Base-by-base conservation (phyloP, 2,888 invertebrate genomes). In the Glaucopsyche alexis region DNA sequence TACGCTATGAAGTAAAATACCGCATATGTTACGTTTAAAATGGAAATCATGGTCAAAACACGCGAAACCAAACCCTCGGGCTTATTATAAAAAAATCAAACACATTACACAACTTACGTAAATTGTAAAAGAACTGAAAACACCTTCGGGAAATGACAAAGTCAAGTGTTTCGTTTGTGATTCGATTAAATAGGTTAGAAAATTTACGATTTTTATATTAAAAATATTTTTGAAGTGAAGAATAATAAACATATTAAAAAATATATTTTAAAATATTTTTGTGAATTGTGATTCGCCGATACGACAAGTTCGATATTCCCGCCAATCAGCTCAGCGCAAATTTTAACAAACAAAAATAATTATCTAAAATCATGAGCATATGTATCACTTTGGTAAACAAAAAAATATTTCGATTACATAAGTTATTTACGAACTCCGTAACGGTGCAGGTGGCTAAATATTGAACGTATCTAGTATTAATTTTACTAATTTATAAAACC, bases 1-100 rank as follows among this genome's bases (percentile, higher is more conserved):
- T 78, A 78, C 79, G 78, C 79, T 77, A 78, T 74, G 47, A 66
- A 75, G 74, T 74, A 72, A 77, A 69, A 45, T 45, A 72, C 49
- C 45, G 38, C 49, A 19, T 60, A 71, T 74, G 50, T 69, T 9
- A 67, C 65, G 45, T 65, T 72, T 40, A 45, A 50, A 72, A 42
- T 71, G 50, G 19, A 66, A 71, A 69, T 66, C 55, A 55, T 64
- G 55, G 72, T 47, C 52, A 66, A 64, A 45, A 71, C 19, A 71
- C 49, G 49, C 40, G 47, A 55, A 47, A 6, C 42, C 45, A 64
- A 45, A 66, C 45, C 45, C 19, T 55, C 19, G 50, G 40, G 66
- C 52, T 52, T 49, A 42, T 72, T 69, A 16, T 55, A 49, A 52
- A 49, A 49, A 49, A 19, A 73, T 45, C 55, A 69, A 64, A 38